Conservation (phyloP, 2,888 invertebrate genomes). For the Hymenopus coronatus region DNA sequence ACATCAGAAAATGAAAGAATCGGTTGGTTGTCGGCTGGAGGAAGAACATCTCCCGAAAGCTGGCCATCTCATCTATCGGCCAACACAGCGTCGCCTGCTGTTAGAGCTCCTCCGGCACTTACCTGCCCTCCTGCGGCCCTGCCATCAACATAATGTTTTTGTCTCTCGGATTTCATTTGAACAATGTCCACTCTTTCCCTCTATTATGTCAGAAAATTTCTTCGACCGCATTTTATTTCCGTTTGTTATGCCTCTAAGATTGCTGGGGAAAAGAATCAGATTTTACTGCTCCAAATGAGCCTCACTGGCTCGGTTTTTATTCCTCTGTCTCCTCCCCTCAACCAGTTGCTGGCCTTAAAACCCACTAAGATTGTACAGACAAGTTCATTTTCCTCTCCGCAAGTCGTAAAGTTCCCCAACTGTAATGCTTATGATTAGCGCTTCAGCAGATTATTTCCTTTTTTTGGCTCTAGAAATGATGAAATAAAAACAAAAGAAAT, state of each 20-base stretch:
- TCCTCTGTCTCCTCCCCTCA: neutral
- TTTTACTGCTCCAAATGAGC: neutral
- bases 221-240: neutral
- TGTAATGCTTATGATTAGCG: neutral
- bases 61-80: neutral
- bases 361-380: neutral
- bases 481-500: neutral
- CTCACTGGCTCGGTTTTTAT: neutral
- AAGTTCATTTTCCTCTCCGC: neutral
- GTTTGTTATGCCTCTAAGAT: neutral
- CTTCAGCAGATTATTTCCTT: neutral
- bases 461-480: neutral
- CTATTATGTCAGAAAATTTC: neutral
- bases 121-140: neutral
- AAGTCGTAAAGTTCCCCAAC: neutral
- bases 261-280: neutral
- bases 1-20: neutral
- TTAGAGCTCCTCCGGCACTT: neutral
- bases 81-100: conserved; percentile 1
- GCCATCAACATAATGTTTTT: neutral
- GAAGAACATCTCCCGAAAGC: neutral
- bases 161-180: neutral
- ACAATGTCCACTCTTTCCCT: neutral
- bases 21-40: neutral
- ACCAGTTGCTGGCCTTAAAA: neutral